Conservation (phyloP, 1,140 invertebrate genomes). For the Maniola jurtina region DNA sequence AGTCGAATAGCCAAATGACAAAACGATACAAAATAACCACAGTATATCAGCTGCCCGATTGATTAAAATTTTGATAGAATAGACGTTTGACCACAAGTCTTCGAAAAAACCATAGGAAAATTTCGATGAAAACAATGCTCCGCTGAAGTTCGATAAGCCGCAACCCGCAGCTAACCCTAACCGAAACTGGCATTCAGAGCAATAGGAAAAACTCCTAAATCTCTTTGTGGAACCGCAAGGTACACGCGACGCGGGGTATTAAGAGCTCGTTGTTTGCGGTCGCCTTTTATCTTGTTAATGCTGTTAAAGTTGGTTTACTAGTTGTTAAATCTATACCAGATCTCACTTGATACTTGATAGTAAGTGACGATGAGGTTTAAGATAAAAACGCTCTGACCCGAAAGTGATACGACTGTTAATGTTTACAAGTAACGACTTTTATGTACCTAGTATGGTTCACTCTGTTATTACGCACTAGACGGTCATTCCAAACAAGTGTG, state of each 20-base stretch:
- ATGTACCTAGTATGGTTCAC: no score
- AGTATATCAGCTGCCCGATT: not conserved
- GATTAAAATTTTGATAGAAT: not conserved
- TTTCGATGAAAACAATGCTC: conserved; percentile 34
- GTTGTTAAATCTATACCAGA: no score
- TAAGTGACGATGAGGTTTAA: no score
- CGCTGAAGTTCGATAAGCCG: conserved; percentile 56
- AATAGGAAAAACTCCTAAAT: conserved; percentile 68
- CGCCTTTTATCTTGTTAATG: conserved; percentile 17
- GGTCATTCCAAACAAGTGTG: no score
- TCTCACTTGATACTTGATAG: no score
- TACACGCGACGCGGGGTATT: conserved; percentile 57
- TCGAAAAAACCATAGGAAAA: conserved; percentile 23
- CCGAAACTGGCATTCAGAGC: conserved; percentile 50
- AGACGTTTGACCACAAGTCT: conserved; percentile 16
- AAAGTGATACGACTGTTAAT: no score
- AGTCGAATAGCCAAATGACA: not conserved
- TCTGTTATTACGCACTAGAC: no score
- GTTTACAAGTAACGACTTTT: no score
- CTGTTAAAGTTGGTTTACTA: not conserved
- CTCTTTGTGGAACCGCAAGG: conserved; percentile 55
- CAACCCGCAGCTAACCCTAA: conserved; percentile 45
- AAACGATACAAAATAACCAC: not conserved
- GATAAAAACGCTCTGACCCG: no score
- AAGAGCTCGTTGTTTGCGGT: conserved; percentile 41